Percentiles rank a stretch among this genome's conserved stretches.
Conservation (phyloP, 2,888 invertebrate genomes). For the Sisyra nigra region DNA sequence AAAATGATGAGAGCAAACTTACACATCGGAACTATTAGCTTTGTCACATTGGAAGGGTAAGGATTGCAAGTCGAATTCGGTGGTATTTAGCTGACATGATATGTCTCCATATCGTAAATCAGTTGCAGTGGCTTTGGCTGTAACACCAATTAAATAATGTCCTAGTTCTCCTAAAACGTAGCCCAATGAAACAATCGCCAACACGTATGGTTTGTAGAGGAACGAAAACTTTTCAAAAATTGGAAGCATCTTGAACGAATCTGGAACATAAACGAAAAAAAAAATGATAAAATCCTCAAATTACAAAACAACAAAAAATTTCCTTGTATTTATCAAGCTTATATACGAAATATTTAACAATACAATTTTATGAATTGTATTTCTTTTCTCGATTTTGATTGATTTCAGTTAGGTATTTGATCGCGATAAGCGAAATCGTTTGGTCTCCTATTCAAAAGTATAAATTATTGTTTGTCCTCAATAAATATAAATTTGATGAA, state of each 20-base stretch:
- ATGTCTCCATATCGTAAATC: conserved; percentile 78
- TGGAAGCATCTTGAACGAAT: conserved; percentile 19
- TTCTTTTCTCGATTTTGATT: too few relatives aligned
- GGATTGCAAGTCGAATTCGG: conserved; percentile 32
- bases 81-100: conserved; percentile 61
- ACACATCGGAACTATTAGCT: conserved; percentile 36
- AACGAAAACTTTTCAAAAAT: conserved; percentile 41
- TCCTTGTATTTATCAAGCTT: too few relatives aligned
- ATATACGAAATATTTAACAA: too few relatives aligned
- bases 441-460: too few relatives aligned
- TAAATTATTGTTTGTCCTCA: too few relatives aligned
- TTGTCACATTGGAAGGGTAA: conserved; percentile 37
- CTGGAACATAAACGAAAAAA: too few relatives aligned
- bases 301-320: too few relatives aligned
- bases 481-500: too few relatives aligned
- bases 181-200: conserved; percentile 63
- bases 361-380: too few relatives aligned
- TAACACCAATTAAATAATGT: conserved; percentile 78
- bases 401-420: too few relatives aligned
- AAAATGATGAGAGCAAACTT: conserved; percentile 11
- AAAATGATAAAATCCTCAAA: too few relatives aligned
- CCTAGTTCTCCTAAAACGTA: conserved; percentile 78
- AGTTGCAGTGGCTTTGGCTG: conserved; percentile 71
- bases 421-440: too few relatives aligned
- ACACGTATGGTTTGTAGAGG: conserved; percentile 63